phyloP scores from a whole-genome alignment of 2,113 vertebrate species.

The Anas platyrhynchos region DNA sequence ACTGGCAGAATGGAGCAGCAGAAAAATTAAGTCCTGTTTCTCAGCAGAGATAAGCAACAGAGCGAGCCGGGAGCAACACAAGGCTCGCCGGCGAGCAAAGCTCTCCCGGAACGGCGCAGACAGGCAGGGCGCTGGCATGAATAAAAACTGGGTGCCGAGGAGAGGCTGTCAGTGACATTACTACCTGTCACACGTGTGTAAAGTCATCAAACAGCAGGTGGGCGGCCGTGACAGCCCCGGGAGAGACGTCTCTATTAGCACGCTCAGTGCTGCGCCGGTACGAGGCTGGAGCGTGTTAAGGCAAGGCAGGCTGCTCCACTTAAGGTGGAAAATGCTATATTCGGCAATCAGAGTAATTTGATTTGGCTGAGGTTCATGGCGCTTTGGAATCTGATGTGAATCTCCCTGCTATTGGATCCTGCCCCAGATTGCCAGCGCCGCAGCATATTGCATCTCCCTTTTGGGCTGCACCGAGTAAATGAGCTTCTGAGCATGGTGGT shows the following conservation, averaged over 20 bases:
- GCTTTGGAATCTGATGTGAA: slow-evolving; percentile 29
- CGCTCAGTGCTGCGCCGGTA: background rate
- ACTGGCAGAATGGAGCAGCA: background rate
- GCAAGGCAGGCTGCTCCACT: slow-evolving; percentile 19
- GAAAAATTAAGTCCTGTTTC: background rate
- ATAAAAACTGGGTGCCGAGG: slow-evolving; percentile 56
- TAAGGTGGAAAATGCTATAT: slow-evolving; percentile 41
- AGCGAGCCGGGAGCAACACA: fast-evolving
- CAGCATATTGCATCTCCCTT: slow-evolving; percentile 32
- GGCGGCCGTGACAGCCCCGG: slow-evolving; percentile 58
- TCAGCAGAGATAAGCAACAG: background rate
- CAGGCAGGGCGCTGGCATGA: slow-evolving; percentile 19
- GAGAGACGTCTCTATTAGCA: slow-evolving; percentile 60
- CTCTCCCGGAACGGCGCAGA: background rate
- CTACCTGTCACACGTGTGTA: slow-evolving; percentile 71
- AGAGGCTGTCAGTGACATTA: slow-evolving; percentile 68
- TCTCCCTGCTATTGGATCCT: slow-evolving; percentile 17
- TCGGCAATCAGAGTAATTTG: background rate
- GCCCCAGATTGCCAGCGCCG: slow-evolving; percentile 20
- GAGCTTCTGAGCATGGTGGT: slow-evolving; percentile 4
- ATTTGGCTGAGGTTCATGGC: slow-evolving; percentile 22
- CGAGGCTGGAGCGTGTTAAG: background rate
- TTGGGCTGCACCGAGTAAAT: background rate
- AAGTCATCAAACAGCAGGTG: slow-evolving; percentile 69
- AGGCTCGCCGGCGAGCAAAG: background rate